A percentile compares a stretch with the other conserved stretches of the same genome.
Conservation (phyloP, 2,888 invertebrate genomes). For the Horisme vitalbata region DNA sequence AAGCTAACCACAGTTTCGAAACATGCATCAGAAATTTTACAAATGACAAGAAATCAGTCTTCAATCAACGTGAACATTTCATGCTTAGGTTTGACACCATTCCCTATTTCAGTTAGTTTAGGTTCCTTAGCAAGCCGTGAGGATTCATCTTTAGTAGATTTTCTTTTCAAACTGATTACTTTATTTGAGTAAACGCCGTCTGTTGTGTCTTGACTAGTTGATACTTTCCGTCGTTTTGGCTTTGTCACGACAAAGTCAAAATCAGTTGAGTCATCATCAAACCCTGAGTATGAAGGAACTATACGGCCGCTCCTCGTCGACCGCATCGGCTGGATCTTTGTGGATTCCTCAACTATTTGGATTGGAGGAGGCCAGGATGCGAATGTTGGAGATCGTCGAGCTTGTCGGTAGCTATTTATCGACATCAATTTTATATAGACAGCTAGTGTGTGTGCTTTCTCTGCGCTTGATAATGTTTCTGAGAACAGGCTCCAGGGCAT, state of each 20-base stretch:
- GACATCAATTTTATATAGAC: conserved; percentile 75
- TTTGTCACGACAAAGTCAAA: conserved; percentile 67
- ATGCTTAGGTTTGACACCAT: conserved; percentile 48
- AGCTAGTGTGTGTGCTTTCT: conserved; percentile 68
- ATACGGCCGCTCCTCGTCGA: conserved; percentile 73
- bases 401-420: conserved; percentile 67
- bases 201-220: conserved; percentile 50
- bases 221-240: conserved; percentile 67
- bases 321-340: conserved; percentile 60
- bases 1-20: neutral
- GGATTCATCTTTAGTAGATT: conserved; percentile 64
- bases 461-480: conserved; percentile 56
- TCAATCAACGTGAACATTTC: conserved; percentile 52
- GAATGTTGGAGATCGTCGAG: conserved; percentile 62
- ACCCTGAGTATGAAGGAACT: conserved; percentile 68
- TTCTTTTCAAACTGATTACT: conserved; percentile 67
- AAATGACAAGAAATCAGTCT: conserved; percentile 48
- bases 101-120: conserved; percentile 47
- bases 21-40: neutral
- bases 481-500: conserved; percentile 77
- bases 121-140: conserved; percentile 56
- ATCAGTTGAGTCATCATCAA: conserved; percentile 75
- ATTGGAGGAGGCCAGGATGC: conserved; percentile 70
- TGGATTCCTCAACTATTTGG: conserved; percentile 69
- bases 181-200: conserved; percentile 61